phyloP scores from a whole-genome alignment of 1,140 invertebrate genomes.

The Tetramorium alpestre region DNA sequence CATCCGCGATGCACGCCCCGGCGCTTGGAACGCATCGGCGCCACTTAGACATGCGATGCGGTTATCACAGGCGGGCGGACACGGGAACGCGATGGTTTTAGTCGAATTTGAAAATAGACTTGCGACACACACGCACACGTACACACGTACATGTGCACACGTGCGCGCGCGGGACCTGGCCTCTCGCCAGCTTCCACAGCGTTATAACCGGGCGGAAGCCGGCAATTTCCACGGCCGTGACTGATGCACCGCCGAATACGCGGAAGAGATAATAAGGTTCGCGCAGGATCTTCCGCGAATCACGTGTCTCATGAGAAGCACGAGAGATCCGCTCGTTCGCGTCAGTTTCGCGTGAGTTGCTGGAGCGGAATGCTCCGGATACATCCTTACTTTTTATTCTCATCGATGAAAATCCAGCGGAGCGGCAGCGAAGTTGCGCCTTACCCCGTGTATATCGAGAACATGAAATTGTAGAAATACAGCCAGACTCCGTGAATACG shows the following conservation, averaged over 20 bases:
- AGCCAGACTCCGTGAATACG: not conserved
- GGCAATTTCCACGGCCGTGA: conserved; percentile 58
- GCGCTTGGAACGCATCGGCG: conserved; percentile 31
- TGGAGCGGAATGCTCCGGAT: conserved; percentile 1
- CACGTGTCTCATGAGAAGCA: conserved; percentile 36
- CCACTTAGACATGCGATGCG: conserved; percentile 35
- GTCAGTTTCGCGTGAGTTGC: conserved; percentile 14
- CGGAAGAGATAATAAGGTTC: conserved; percentile 52
- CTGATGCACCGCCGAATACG: conserved; percentile 56
- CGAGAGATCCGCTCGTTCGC: not conserved
- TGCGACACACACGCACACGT: conserved; percentile 18
- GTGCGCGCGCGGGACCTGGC: conserved; percentile 11
- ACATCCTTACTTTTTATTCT: not conserved
- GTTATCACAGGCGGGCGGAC: conserved; percentile 42
- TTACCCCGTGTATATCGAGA: not conserved
- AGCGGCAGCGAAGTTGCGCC: not conserved
- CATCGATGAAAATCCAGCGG: conserved; percentile 26
- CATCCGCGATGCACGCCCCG: conserved; percentile 18
- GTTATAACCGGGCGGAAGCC: conserved; percentile 44
- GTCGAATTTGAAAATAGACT: conserved; percentile 66
- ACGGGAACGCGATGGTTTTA: conserved; percentile 39
- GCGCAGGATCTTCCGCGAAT: conserved; percentile 40
- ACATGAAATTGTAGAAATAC: not conserved
- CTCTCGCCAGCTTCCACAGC: conserved; percentile 45
- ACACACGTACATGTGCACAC: not conserved